phyloP scores from a whole-genome alignment of 2,113 vertebrate genomes.

The Coryphaenoides rupestris region DNA sequence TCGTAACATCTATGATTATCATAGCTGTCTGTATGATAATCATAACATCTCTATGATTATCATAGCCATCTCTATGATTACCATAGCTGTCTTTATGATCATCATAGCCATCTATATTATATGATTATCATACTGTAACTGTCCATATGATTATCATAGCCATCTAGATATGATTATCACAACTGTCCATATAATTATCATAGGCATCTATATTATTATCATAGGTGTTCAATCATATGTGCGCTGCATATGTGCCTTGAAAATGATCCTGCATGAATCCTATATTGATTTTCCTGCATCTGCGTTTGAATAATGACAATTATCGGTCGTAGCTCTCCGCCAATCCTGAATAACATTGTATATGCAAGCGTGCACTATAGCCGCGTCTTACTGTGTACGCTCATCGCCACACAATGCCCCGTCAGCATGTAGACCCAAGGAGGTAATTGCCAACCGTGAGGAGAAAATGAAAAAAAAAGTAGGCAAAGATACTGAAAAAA shows the following conservation, averaged over 20 bases:
- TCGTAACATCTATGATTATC: no score
- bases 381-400: slow-evolving; percentile 6
- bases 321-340: slow-evolving; percentile 8
- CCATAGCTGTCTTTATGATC: no score
- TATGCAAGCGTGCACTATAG: slow-evolving; percentile 22
- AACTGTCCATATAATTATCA: no score
- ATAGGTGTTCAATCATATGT: slow-evolving; percentile 17
- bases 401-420: slow-evolving; percentile 8
- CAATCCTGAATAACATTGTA: slow-evolving; percentile 18
- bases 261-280: slow-evolving; percentile 18
- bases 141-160: not conserved
- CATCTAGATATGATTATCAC: no score
- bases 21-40: no score
- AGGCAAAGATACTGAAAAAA: slow-evolving; percentile 41
- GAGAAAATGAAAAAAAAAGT: slow-evolving; percentile 23
- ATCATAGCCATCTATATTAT: not conserved
- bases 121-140: no score
- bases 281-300: not conserved
- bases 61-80: not conserved
- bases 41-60: no score
- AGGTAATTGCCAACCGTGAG: slow-evolving; percentile 34
- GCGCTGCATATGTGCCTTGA: not conserved
- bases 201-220: no score
- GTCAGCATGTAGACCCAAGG: slow-evolving; percentile 43
- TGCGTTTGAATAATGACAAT: slow-evolving; percentile 29